Evolutionary conservation across 2,888 invertebrate species (phyloP).

Genomic region (Andrena marginata): DNA sequence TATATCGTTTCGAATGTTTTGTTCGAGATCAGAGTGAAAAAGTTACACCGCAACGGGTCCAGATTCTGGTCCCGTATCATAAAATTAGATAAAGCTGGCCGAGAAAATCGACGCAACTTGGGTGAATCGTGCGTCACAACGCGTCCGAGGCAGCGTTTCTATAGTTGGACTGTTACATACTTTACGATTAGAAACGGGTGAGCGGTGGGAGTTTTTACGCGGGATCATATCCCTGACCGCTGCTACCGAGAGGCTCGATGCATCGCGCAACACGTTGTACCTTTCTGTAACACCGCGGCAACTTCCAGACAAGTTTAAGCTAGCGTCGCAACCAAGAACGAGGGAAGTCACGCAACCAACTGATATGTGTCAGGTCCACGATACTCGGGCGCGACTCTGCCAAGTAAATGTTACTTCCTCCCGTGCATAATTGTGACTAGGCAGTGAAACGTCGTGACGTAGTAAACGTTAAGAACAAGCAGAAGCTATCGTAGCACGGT

Average conservation of each 20-base stretch:
- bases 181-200: neutral
- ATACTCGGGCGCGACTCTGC: slow-evolving; percentile 77
- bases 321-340: slow-evolving; percentile 74
- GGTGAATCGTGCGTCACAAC: no score
- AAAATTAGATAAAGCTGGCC: no score
- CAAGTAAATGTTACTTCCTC: slow-evolving; percentile 83
- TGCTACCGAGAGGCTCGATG: slow-evolving; percentile 8
- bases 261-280: slow-evolving; percentile 61
- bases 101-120: no score
- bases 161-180: no score
- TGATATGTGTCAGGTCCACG: slow-evolving; percentile 84
- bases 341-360: slow-evolving; percentile 79
- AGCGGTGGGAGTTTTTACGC: neutral
- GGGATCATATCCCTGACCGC: neutral
- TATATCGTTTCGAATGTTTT: no score
- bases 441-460: slow-evolving; percentile 75
- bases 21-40: no score
- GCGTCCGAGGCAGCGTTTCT: no score
- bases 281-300: slow-evolving; percentile 59
- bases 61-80: no score
- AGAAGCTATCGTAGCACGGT: slow-evolving; percentile 18
- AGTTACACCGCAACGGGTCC: no score
- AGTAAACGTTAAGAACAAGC: slow-evolving; percentile 74
- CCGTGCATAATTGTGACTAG: slow-evolving; percentile 81
- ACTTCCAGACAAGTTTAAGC: slow-evolving; percentile 80